Base-by-base conservation (phyloP, 2,888 invertebrate species). In the Polymixis flavicincta region DNA sequence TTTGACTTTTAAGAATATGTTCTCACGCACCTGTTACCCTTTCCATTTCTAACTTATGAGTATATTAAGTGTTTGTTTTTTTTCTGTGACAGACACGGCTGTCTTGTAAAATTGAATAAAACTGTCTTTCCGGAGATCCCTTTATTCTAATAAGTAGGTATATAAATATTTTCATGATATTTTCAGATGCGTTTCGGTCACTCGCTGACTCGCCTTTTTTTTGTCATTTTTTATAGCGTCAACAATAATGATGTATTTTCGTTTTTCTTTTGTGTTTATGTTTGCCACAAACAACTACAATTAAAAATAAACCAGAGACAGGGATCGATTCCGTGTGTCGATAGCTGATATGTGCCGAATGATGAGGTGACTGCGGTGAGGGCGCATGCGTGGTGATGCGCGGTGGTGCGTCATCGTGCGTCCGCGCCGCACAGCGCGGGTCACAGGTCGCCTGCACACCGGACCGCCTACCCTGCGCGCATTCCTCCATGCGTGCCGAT, bases 11-110 rank as follows among this genome's bases (percentile, higher is more conserved):
- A 84, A 86, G 89, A 90, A 87, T 91, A 85, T 90, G 91, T 94
- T 95, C 96, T 94, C 95, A 95, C 95, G 93, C 95, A 96, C 95
- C 96, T 95, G 96, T 94, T 92, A 81, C 76, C 82, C 82, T 88
- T 82, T 90, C 83, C 80, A 80, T 80, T 83, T 80, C 83, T 78
- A 78, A 85, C 64, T 78, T 83, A 85, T 82, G 83, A 77, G 72
- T 83, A 82, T 80, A 78, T 83, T 74, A 50, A 50, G 50, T 50
- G 81, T 83, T 77, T 76, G 69, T 74, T 65, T 71, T 84, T 79
- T 72, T 81, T 64, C 64, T 73, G 67, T 79, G 71, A 78, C 68
- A 74, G 76, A 82, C 78, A 76, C 60, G 42, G 42, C 60, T 70
- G 75, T 83, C 66, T 74, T 72, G 50, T 37, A 42, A 32, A 50